Base-by-base conservation (phyloP, 2,797 vertebrate genomes). In the Podarcis lilfordi region DNA sequence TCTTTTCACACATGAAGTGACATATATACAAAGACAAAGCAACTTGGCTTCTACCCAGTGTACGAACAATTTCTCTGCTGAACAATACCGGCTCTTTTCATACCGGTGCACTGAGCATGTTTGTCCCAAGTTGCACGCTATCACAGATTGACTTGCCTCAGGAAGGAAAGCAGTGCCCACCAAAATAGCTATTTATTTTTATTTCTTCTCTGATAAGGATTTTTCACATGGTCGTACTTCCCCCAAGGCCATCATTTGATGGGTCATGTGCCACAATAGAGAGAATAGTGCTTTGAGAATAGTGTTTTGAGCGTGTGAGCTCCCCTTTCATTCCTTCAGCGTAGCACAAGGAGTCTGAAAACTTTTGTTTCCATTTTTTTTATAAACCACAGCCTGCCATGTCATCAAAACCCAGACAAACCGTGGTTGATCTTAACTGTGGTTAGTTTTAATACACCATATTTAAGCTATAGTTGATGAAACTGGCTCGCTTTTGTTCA, bases 1-100 rank as follows among this genome's bases (percentile, higher is more conserved):
- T 85, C 86, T 82, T 82, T 82, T 78, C 61, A 88, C 72, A 77
- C 72, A 85, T 71, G 40, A 45, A 15, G 45, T 85, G 79, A 45
- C 40, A 77, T 35, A 82, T 37, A 82, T 76, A 82, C 43, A 72
- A 88, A 80, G 78, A 71, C 72, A 77, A 88, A 85, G 59, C 35
- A 76, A 81, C 35, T 32, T 78, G 50, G 45, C 23, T 43, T 88
- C 83, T 81, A 25, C 71, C 40, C 61, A 59, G 88, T 45, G 8
- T 61, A n/a, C 13, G 78, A 85, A 82, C 78, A 68, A 50, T 72
- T 82, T 71, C 79, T 32, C 72, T 35, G 32, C 21, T 29, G 74
- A 88, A 76, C 64, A 68, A 80, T n/a, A 75, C 75, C 32, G 29
- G 8, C 13, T 61, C 71, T 8, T 55, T 35, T 82, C 78, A 45